These are phyloP conservation scores for Phoxinus dragarum DNA, from an alignment of 2,797 vertebrate species.

Conservation along the genomic window DNA sequence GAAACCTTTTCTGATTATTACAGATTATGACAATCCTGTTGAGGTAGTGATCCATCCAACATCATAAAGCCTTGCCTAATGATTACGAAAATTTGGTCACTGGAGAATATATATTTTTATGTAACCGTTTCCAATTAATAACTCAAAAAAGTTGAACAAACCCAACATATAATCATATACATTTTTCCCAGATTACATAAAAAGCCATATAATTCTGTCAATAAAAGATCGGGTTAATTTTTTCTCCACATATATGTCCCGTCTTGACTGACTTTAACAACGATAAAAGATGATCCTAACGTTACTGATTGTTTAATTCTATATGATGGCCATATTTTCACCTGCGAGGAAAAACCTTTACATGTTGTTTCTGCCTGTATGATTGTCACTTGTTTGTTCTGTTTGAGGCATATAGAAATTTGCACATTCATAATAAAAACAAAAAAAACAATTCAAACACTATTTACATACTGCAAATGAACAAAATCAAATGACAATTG, in stretches of 20 bases:
- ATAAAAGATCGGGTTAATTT: background rate
- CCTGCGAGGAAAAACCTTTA: background rate
- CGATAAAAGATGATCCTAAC: background rate
- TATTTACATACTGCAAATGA: conserved; percentile 28
- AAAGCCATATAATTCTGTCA: background rate
- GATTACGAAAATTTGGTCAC: background rate
- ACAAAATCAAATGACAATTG: background rate
- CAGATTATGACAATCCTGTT: conserved; percentile 45
- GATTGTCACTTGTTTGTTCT: conserved; percentile 45
- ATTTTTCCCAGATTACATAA: background rate
- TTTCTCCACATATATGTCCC: background rate
- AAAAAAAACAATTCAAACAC: background rate
- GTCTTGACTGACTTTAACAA: background rate
- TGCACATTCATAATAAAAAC: conserved; percentile 11
- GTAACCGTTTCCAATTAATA: background rate
- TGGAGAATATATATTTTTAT: background rate
- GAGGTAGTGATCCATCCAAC: conserved; percentile 57
- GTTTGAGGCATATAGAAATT: conserved; percentile 34
- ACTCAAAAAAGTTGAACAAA: background rate
- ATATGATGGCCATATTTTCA: background rate
- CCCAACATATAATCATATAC: background rate
- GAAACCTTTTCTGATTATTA: conserved; percentile 23
- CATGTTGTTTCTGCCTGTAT: background rate
- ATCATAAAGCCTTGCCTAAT: background rate
- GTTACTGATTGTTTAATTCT: background rate